These are phyloP conservation scores for Thereva nobilitata DNA, from an alignment of 2,888 invertebrate species.

Conservation along the genomic window DNA sequence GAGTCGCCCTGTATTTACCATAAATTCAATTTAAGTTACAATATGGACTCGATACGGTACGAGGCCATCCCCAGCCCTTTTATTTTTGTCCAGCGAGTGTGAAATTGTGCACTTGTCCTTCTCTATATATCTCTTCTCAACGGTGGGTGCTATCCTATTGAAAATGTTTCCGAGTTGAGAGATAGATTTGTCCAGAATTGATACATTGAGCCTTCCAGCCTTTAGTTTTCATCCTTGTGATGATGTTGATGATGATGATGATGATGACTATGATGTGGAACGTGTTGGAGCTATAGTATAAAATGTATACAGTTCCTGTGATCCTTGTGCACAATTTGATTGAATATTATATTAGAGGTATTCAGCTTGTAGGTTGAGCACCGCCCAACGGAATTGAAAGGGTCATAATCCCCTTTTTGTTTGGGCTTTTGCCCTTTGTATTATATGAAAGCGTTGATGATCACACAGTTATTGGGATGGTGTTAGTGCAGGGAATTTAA, in stretches of 20 bases:
- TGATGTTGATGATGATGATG: not conserved
- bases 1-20: conserved; percentile 38
- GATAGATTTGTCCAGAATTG: conserved; percentile 10
- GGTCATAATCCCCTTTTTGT: conserved; percentile 35
- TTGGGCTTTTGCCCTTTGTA: conserved; percentile 17
- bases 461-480: conserved; percentile 8
- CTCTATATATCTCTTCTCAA: conserved; percentile 13
- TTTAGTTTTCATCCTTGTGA: not conserved
- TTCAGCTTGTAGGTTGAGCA: conserved; percentile 10
- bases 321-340: conserved; percentile 40
- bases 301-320: conserved; percentile 19
- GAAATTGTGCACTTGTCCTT: conserved; percentile 44
- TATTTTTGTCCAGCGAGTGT: conserved; percentile 44
- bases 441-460: conserved; percentile 20
- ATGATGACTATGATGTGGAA: conserved; percentile 24
- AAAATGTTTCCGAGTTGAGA: conserved; percentile 10
- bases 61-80: conserved; percentile 25
- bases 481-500: conserved; percentile 20
- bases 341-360: conserved; percentile 39
- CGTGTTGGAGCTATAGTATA: conserved; percentile 15
- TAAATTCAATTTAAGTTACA: conserved; percentile 43
- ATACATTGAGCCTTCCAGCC: conserved; percentile 5
- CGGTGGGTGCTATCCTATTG: conserved; percentile 21
- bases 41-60: conserved; percentile 39
- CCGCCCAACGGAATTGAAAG: conserved; percentile 24